These are phyloP conservation scores for Tetrax tetrax DNA, from an alignment of 2,113 vertebrate species.

Conservation along the genomic window DNA sequence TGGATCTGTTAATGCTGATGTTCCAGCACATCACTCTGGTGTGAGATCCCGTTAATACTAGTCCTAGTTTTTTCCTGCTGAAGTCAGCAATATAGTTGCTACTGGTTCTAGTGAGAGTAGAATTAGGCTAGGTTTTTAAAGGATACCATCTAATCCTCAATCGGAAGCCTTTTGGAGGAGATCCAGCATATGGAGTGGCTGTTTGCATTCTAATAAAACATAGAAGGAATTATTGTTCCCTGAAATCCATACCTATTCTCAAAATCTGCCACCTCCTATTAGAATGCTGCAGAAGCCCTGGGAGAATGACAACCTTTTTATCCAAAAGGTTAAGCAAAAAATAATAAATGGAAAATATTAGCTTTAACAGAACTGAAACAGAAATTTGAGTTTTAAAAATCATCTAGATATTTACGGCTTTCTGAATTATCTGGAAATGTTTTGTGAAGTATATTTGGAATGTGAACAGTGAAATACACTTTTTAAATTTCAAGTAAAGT, in stretches of 20 bases:
- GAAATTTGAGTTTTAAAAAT: not conserved
- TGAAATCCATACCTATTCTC: not conserved
- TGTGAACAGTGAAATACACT: not conserved
- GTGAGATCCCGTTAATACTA: not conserved
- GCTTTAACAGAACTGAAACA: not conserved
- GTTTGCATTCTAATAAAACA: not conserved
- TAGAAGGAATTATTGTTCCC: not conserved
- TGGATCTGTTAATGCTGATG: not conserved
- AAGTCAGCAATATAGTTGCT: not conserved
- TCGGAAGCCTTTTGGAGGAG: not conserved
- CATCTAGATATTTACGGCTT: not conserved
- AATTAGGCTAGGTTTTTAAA: not conserved
- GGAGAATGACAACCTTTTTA: not conserved
- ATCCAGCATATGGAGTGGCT: not conserved
- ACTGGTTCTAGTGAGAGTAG: not conserved
- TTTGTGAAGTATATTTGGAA: not conserved
- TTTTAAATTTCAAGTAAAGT: not conserved
- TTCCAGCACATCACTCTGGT: not conserved
- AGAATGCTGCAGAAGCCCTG: not conserved
- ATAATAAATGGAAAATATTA: not conserved
- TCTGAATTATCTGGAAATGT: not conserved
- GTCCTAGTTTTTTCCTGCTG: not conserved
- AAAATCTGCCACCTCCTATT: not conserved
- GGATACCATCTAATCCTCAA: not conserved
- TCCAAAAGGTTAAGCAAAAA: constrained; percentile 20